phyloP scores from a whole-genome alignment of 1,140 invertebrate genomes.

The Achatina immaculata region DNA sequence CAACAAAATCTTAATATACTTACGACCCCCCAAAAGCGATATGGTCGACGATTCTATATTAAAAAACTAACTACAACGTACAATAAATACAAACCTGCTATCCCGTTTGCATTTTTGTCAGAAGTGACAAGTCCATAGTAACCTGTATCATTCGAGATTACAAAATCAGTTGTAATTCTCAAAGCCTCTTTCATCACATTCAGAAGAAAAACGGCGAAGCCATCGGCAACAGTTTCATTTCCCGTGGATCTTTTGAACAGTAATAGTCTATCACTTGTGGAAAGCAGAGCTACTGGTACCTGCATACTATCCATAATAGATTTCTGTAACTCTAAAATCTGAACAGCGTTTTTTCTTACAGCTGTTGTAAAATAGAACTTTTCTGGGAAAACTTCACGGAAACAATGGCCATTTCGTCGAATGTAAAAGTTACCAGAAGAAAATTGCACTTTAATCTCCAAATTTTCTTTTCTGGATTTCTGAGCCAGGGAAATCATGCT shows the following conservation, averaged over 20 bases:
- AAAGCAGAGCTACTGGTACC: not conserved
- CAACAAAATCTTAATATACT: too few species aligned
- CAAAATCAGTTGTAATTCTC: not conserved
- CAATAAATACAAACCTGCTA: not conserved
- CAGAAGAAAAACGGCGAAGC: not conserved
- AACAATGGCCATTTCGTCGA: not conserved
- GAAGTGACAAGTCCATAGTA: not conserved
- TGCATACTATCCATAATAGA: not conserved
- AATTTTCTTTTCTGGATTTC: not conserved
- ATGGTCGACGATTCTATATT: too few species aligned
- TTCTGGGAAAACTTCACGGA: not conserved
- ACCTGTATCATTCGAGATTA: not conserved
- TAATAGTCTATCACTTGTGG: not conserved
- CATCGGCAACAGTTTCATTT: not conserved
- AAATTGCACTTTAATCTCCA: not conserved
- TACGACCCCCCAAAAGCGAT: too few species aligned
- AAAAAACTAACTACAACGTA: too few species aligned
- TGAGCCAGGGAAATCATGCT: not conserved
- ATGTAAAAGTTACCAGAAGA: not conserved
- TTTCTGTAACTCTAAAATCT: not conserved
- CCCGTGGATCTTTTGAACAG: not conserved
- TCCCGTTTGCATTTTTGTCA: not conserved
- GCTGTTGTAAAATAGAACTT: not conserved
- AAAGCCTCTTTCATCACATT: not conserved
- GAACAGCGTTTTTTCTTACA: not conserved